Percentiles rank a stretch among this genome's conserved stretches.
Conservation (phyloP, 2,797 vertebrate genomes). For the Botia almorhae region DNA sequence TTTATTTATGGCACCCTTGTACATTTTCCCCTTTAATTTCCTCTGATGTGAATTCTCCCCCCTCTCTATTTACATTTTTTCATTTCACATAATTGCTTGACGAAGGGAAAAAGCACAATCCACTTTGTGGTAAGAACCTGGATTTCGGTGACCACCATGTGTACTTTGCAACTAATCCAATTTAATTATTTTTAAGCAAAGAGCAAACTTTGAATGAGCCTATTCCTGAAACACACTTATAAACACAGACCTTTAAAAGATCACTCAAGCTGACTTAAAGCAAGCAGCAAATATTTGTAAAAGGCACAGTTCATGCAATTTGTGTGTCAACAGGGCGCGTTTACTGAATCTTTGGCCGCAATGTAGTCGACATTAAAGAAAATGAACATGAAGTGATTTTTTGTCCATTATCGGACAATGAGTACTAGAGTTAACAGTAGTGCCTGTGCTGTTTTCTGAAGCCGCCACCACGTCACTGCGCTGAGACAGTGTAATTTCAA, state of each 20-base stretch:
- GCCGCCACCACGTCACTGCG: conserved; percentile 61
- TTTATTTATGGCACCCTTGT: conserved; percentile 55
- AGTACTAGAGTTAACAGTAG: conserved; percentile 12
- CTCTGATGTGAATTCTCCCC: conserved; percentile 44
- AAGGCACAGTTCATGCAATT: conserved; percentile 40
- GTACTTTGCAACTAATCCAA: conserved; percentile 48
- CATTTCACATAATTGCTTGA: conserved; percentile 52
- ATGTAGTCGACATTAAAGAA: conserved; percentile 2
- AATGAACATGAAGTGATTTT: conserved; percentile 1
- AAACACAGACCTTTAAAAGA: conserved; percentile 52
- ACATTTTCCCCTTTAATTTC: conserved; percentile 35
- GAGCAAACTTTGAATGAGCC: conserved; percentile 45
- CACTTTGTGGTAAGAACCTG: conserved; percentile 50
- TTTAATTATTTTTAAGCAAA: conserved; percentile 47
- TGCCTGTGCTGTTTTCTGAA: conserved; percentile 46
- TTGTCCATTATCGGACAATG: conserved; percentile 37
- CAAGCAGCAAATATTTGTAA: conserved; percentile 59
- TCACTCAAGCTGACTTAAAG: conserved; percentile 50
- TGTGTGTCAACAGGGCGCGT: conserved; percentile 39
- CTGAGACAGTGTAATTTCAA: conserved; percentile 70
- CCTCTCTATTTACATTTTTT: conserved; percentile 30
- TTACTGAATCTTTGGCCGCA: conserved; percentile 29
- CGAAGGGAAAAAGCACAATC: conserved; percentile 43
- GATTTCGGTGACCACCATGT: conserved; percentile 27
- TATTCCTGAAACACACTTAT: conserved; percentile 43